phyloP scores from a whole-genome alignment of 2,113 vertebrate genomes.

The Sminthopsis crassicaudata region DNA sequence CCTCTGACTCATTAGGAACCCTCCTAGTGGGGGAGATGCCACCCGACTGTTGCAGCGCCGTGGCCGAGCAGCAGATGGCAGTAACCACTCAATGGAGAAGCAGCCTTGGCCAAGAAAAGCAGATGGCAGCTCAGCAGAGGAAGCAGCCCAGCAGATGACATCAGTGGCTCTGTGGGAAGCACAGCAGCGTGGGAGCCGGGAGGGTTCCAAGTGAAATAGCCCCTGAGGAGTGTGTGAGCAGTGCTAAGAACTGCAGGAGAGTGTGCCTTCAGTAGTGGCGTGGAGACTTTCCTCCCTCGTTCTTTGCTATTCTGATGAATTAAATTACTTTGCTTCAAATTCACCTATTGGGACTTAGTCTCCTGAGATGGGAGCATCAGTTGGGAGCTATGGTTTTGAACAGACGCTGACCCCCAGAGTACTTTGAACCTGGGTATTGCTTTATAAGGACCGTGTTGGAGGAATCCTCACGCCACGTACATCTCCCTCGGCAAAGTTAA shows the following conservation, averaged over 20 bases:
- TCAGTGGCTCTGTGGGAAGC: background rate
- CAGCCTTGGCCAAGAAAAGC: background rate
- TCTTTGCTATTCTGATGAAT: background rate
- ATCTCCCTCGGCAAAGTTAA: background rate
- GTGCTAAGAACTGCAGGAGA: background rate
- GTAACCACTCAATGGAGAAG: background rate
- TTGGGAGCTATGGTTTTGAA: background rate
- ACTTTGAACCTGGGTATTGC: background rate
- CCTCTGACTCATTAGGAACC: background rate
- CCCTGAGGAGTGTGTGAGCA: background rate
- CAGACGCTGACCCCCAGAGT: background rate
- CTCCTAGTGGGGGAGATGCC: background rate
- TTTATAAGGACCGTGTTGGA: background rate
- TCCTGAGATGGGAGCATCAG: background rate
- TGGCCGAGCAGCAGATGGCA: background rate
- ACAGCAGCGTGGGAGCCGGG: background rate
- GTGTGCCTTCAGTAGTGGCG: background rate
- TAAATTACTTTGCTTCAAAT: background rate
- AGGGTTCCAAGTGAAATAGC: background rate
- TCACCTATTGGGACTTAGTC: background rate
- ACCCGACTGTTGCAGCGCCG: background rate
- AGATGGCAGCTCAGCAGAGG: background rate
- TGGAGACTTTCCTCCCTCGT: background rate
- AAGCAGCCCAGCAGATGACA: background rate
- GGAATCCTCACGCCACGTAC: background rate